Base-by-base conservation (phyloP, 2,888 invertebrate genomes). In the Octodonta nipae region DNA sequence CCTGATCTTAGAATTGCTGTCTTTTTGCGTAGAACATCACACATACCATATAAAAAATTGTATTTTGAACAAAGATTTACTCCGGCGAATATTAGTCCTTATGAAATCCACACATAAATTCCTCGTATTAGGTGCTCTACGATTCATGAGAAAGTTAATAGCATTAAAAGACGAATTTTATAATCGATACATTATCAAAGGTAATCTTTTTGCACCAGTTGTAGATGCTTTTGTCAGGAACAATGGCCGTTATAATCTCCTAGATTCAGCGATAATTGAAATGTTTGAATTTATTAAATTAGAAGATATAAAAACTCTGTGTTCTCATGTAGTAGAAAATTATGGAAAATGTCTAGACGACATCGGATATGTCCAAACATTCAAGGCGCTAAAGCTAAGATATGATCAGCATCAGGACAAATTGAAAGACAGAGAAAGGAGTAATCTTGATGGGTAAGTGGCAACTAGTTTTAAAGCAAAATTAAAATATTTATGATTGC, bases 11-110 rank as follows among this genome's bases (percentile, higher is more conserved):
- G 96, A 98, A 62, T 71, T 99, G 49, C 68, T 98, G 44, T 85
- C 93, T 24, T 99, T 96, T 67, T 99, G 96, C 66, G 92, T 98
- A 29, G 96, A 98, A 62, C 96, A 98, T 69, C 98, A 99, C 68
- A 87, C 89, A 36, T 93, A 91, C 70, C 91, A 96, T 69, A 93
- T 96, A 64, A 93, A 95, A 63, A 92, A 92, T 61, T 95, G 91
- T 67, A 85, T 95, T 64, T 74, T 96, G 55, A 88, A 88, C 68
- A 93, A 92, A 68, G 93, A 98, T 68, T 73, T 98, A 47, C 73
- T 98, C 44, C 80, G 89, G 60, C 78, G 89, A 62, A 89, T 96
- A 61, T 71, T 98, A 49, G 88, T 95, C 50, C 73, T 96, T 45
- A 91, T 95, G 86, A 85, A 89, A 61, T 93, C 93, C 41, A 84